Conservation (phyloP, 2,797 vertebrate species). For the Clamator glandarius region DNA sequence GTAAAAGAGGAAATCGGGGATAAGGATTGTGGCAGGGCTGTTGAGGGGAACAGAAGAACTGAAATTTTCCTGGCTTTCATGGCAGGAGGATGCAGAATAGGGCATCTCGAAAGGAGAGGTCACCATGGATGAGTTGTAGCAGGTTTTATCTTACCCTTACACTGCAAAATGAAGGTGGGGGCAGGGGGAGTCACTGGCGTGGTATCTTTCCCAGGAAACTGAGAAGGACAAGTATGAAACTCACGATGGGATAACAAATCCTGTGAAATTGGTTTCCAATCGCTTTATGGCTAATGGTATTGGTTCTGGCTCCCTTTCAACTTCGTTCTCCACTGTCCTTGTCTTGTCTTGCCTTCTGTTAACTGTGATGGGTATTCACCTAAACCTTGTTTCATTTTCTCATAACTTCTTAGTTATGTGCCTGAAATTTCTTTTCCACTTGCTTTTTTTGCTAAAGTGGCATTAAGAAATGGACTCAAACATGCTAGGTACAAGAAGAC, state of each 20-base stretch:
- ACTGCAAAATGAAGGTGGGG: not conserved
- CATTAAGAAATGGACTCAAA: not conserved
- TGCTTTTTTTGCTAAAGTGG: not conserved
- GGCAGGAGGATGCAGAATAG: not conserved
- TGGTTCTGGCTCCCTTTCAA: slow-evolving; percentile 32
- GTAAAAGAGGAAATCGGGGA: not conserved
- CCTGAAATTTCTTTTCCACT: not conserved
- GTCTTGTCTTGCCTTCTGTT: not conserved
- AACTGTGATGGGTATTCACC: not conserved
- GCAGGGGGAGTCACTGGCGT: not conserved
- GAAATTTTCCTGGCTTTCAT: not conserved
- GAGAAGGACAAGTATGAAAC: slow-evolving; percentile 28
- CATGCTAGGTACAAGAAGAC: not conserved
- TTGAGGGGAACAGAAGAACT: not conserved
- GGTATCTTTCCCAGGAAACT: not conserved
- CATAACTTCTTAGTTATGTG: not conserved
- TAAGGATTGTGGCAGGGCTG: not conserved
- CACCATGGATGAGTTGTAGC: not conserved
- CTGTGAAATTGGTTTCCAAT: slow-evolving; percentile 1
- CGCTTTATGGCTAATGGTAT: slow-evolving; percentile 10
- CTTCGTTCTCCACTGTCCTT: not conserved
- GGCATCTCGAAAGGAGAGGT: not conserved
- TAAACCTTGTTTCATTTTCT: not conserved
- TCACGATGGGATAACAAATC: not conserved
- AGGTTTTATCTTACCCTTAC: slow-evolving; percentile 32